Evolutionary conservation across 2,113 vertebrate genomes (phyloP), one percentile per base, ranked within the genome.

Genomic region (Chrysochloris asiatica): DNA sequence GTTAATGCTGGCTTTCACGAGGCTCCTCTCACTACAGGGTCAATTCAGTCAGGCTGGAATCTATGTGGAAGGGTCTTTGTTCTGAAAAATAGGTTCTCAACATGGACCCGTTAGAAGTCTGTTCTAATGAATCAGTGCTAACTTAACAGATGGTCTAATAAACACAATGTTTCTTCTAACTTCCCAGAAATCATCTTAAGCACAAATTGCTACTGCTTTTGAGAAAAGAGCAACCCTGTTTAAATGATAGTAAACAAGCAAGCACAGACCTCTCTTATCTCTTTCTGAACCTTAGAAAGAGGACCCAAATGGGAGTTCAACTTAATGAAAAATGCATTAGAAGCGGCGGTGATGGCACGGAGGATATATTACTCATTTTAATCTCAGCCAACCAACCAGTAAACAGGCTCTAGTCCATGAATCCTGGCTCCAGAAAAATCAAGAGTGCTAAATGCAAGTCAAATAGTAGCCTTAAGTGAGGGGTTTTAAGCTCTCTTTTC

Each of bases 241-340:
- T 79, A 95, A 97, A 95, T 93, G 90, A 92, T 89, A 94, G 93
- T 82, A 94, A 96, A 95, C 88, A 94, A 88, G 86, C 93, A 50
- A 79, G 86, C 50, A 59, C 61, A 63, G 50, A 77, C 86, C 45
- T 91, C 80, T 90, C 80, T 96, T 96, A 96, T 95, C 94, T 96
- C 90, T 92, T 47, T 86, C 79, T 95, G 94, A 97, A 96, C 92
- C 90, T 95, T 90, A 82, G 92, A 73, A 94, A 96, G 88, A 95
- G 83, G 63, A 86, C 92, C 86, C 93, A 86, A 93, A 94, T 92
- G 93, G 95, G 93, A 96, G 90, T 96, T 95, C 86, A 86, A 56
- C 76, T 86, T 93, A 96, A 96, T 96, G 95, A 96, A 97, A 95
- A 96, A 96, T 95, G 92, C 95, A 97, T 96, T 95, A 95, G 95